Percentiles rank a stretch among this genome's conserved stretches.
These are phyloP conservation scores for Tipula unca DNA, from an alignment of 2,888 invertebrate species.

Conservation along the genomic window DNA sequence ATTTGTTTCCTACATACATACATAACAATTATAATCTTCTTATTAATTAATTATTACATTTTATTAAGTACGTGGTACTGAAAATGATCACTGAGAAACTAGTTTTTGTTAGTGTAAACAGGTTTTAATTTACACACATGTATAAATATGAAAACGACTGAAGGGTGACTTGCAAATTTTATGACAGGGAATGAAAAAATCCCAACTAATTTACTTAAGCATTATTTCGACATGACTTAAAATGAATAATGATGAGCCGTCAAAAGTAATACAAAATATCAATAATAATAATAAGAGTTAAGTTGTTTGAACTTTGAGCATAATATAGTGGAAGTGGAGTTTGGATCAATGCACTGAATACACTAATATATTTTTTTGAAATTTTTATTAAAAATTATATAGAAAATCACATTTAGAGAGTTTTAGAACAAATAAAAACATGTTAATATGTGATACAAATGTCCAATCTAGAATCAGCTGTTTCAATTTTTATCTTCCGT, in stretches of 20 bases:
- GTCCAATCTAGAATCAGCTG: not conserved
- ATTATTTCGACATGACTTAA: too few relatives aligned
- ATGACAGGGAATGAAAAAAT: too few relatives aligned
- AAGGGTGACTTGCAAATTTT: not conserved
- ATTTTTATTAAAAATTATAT: not conserved
- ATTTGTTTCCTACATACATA: not conserved
- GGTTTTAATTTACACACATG: not conserved
- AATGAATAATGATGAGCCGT: too few relatives aligned
- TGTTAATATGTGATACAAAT: not conserved
- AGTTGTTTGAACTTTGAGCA: too few relatives aligned
- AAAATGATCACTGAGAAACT: not conserved
- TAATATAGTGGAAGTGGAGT: too few relatives aligned
- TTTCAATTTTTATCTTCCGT: not conserved
- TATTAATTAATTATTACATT: not conserved
- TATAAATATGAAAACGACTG: not conserved
- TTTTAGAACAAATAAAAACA: not conserved
- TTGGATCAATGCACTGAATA: not conserved
- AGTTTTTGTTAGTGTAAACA: not conserved
- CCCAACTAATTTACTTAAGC: too few relatives aligned
- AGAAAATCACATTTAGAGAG: not conserved
- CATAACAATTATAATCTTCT: not conserved
- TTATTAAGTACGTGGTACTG: not conserved
- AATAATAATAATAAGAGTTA: too few relatives aligned
- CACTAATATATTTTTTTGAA: not conserved
- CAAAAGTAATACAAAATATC: too few relatives aligned